Evolutionary conservation across 1,140 invertebrate species (phyloP).

Genomic region (Cherax destructor): DNA sequence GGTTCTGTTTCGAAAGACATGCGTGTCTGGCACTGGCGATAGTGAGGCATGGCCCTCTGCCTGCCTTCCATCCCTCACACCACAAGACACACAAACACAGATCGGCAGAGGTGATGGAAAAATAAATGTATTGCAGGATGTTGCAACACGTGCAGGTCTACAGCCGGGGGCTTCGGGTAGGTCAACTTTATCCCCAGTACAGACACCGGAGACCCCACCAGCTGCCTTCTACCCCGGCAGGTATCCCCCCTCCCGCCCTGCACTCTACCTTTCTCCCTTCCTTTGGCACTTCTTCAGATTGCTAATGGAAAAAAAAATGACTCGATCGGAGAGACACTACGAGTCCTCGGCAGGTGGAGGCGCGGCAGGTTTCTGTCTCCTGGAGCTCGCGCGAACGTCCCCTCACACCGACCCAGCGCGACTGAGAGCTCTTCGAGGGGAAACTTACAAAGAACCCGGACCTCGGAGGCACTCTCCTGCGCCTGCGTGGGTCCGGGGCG

Average conservation of each 20-base stretch:
- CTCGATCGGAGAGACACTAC: background rate
- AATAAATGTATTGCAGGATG: background rate
- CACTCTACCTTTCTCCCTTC: conserved; percentile 22
- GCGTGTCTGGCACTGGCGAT: too few relatives aligned
- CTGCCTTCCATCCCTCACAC: too few relatives aligned
- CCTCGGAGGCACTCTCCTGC: background rate
- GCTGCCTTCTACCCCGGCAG: background rate
- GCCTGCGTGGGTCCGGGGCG: background rate
- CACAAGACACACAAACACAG: too few relatives aligned
- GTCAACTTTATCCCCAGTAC: conserved; percentile 37
- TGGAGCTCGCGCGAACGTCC: conserved; percentile 2
- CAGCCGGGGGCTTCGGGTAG: conserved; percentile 20
- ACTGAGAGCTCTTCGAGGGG: conserved; percentile 45
- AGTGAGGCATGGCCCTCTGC: too few relatives aligned
- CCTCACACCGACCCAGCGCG: conserved; percentile 38
- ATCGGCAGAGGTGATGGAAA: too few relatives aligned
- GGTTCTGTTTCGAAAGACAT: too few relatives aligned
- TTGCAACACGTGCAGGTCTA: background rate
- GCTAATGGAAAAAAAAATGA: background rate
- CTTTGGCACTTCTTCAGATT: background rate
- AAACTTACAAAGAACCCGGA: conserved; percentile 48
- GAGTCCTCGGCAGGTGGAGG: background rate
- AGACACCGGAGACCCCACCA: background rate
- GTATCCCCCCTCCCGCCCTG: too few relatives aligned
- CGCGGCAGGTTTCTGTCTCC: background rate